Percentiles rank a stretch among this genome's conserved stretches.
Conservation (phyloP, 2,113 vertebrate genomes). For the Xiphorhynchus elegans region DNA sequence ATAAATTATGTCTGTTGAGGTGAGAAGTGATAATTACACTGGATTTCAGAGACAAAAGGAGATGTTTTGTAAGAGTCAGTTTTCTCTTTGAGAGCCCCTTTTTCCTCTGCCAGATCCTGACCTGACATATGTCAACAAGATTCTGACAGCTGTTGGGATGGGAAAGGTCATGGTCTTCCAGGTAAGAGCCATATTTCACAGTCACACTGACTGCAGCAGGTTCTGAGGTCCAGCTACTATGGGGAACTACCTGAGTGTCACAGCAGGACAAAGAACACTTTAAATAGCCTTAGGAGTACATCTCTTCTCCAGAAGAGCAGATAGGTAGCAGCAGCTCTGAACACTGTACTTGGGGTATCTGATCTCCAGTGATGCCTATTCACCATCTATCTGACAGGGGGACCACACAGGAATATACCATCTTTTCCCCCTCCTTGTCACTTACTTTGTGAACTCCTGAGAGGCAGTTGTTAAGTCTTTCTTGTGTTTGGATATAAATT, state of each 20-base stretch:
- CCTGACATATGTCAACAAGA: not conserved
- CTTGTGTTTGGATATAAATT: not conserved
- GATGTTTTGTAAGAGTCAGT: not conserved
- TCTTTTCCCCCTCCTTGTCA: not conserved
- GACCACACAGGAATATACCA: not conserved
- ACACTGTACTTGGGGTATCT: not conserved
- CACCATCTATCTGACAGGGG: not conserved
- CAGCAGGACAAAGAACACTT: not conserved
- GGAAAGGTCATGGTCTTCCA: not conserved
- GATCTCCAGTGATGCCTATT: not conserved
- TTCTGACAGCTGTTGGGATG: not conserved
- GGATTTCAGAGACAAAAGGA: not conserved
- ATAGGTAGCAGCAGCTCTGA: not conserved
- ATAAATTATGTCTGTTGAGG: not conserved
- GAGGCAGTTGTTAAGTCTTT: not conserved
- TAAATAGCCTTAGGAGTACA: not conserved
- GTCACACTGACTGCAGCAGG: not conserved
- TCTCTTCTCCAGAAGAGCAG: not conserved
- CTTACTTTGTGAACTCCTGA: not conserved
- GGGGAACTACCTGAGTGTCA: not conserved
- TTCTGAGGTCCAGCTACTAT: accelerated
- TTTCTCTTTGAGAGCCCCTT: not conserved
- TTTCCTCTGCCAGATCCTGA: not conserved
- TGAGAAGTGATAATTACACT: not conserved
- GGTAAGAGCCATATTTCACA: not conserved